Percentiles rank a stretch among this genome's conserved stretches.
Evolutionary conservation across 2,797 vertebrate species (phyloP).

Genomic region (Linurgus olivaceus): DNA sequence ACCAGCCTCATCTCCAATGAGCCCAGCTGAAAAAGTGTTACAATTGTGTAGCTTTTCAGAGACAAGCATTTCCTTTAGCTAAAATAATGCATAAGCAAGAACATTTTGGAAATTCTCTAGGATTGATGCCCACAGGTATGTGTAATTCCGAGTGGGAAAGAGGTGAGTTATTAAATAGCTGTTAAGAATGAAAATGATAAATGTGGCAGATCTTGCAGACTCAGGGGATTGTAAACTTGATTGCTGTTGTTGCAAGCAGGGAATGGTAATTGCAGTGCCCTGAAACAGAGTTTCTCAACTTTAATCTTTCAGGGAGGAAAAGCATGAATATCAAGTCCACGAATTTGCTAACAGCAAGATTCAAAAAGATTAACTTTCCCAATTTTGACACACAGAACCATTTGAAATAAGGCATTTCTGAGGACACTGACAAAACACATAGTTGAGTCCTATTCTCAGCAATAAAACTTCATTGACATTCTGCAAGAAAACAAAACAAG

Average conservation of each 20-base stretch:
- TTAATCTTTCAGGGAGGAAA: constrained; percentile 39
- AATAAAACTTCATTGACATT: constrained; percentile 7
- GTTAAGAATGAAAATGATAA: constrained; percentile 64
- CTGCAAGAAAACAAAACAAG: not conserved
- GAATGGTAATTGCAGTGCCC: constrained; percentile 46
- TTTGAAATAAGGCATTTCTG: constrained; percentile 28
- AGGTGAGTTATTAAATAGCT: constrained; percentile 57
- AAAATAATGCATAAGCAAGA: not conserved
- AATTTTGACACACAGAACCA: constrained; percentile 4
- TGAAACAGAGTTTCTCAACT: constrained; percentile 39
- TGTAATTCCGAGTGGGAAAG: constrained; percentile 6
- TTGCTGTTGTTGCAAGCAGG: constrained; percentile 44
- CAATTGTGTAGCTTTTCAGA: not conserved
- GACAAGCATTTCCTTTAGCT: not conserved
- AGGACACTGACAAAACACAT: constrained; percentile 11
- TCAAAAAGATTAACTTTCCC: constrained; percentile 28
- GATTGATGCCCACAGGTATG: not conserved
- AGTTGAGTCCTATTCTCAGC: not conserved
- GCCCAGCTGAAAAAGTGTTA: not conserved
- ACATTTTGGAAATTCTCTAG: not conserved
- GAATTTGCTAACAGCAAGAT: constrained; percentile 42
- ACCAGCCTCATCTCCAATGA: accelerated
- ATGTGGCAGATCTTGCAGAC: constrained; percentile 28
- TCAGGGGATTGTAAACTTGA: constrained; percentile 39
- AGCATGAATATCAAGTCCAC: constrained; percentile 35